Percentiles rank a stretch among this genome's conserved stretches.
Conservation (phyloP, 2,888 invertebrate genomes). For the Microdon myrmicae region DNA sequence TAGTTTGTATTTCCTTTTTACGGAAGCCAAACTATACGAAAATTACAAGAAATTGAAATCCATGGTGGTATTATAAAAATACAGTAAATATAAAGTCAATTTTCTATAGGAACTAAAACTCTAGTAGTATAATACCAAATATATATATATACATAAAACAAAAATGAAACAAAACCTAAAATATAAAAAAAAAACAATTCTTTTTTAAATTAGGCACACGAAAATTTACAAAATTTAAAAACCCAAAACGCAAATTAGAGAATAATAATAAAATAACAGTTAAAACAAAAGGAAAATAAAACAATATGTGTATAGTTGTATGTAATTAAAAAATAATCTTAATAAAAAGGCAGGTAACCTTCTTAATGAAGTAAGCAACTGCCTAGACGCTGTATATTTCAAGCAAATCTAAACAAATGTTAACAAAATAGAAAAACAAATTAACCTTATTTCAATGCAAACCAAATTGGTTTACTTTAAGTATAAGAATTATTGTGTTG, state of each 20-base stretch:
- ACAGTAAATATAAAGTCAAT: conserved; percentile 48
- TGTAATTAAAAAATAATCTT: conserved; percentile 8
- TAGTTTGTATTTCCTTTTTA: conserved; percentile 33
- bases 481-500: conserved; percentile 11
- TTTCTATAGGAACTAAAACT: conserved; percentile 37
- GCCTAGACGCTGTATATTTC: conserved; percentile 25
- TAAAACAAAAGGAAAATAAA: conserved; percentile 10
- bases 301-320: conserved; percentile 28
- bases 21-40: conserved; percentile 19
- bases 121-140: conserved; percentile 26
- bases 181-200: conserved; percentile 3
- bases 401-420: conserved; percentile 14
- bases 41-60: conserved; percentile 8
- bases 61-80: no score
- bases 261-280: no score
- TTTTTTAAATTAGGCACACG: conserved; percentile 25
- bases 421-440: conserved; percentile 9
- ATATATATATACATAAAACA: conserved; percentile 7
- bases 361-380: conserved; percentile 23
- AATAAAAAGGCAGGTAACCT: conserved; percentile 10
- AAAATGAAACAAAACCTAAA: no score
- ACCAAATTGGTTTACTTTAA: conserved; percentile 41
- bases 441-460: conserved; percentile 38
- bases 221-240: conserved; percentile 22
- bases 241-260: conserved; percentile 6